Conservation (phyloP, 2,113 vertebrate species). For the Melanocharis versteri region DNA sequence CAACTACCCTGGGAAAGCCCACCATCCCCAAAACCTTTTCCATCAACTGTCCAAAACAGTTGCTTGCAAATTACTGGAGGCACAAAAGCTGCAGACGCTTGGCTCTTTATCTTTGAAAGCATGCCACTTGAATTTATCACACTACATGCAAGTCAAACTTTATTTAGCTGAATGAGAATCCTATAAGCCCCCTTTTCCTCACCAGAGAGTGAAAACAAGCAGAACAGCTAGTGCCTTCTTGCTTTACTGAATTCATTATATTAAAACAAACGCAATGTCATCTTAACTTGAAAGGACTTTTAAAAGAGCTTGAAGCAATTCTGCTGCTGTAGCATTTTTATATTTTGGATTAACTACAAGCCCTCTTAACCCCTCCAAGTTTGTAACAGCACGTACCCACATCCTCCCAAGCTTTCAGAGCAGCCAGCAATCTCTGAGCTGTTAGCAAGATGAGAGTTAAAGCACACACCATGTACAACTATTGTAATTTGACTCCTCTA, state of each 20-base stretch:
- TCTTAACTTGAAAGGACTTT: constrained; percentile 59
- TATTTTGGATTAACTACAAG: constrained; percentile 53
- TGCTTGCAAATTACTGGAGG: background rate
- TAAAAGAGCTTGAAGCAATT: constrained; percentile 56
- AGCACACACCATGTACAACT: background rate
- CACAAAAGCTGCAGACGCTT: background rate
- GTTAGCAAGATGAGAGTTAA: constrained; percentile 43
- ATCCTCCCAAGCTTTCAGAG: background rate
- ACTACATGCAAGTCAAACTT: constrained; percentile 19
- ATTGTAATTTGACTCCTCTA: constrained; percentile 1
- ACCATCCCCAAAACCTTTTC: background rate
- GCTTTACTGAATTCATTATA: constrained; percentile 51
- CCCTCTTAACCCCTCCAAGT: constrained; percentile 42
- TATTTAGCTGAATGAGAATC: background rate
- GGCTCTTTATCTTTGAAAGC: background rate
- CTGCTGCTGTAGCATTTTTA: constrained; percentile 45
- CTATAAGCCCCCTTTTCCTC: constrained; percentile 40
- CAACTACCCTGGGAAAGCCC: background rate
- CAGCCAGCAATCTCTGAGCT: background rate
- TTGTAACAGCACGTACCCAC: background rate
- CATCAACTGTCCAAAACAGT: background rate
- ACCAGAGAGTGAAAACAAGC: constrained; percentile 26
- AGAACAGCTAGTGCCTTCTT: constrained; percentile 45
- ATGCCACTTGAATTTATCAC: constrained; percentile 14
- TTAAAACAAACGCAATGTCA: constrained; percentile 55